phyloP scores from a whole-genome alignment of 2,113 vertebrate species.

The Garra rufa region DNA sequence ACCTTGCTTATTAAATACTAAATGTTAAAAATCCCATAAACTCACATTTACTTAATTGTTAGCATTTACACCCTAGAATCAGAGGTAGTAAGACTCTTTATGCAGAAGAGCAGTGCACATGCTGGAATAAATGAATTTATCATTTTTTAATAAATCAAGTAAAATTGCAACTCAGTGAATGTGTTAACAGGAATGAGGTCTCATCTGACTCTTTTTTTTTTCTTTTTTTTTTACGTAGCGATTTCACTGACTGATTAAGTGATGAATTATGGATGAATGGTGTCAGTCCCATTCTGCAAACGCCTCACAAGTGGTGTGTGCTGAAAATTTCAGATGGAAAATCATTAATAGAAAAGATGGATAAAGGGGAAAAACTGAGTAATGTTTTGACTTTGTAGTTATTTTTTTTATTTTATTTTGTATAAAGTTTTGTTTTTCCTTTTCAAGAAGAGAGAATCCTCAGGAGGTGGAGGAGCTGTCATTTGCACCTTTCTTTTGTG shows the following conservation, averaged over 20 bases:
- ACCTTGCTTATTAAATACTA: too few relatives aligned
- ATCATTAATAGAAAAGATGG: not conserved
- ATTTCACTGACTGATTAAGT: not conserved
- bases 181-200: too few relatives aligned
- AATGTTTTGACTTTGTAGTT: not conserved
- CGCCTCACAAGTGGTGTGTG: not conserved
- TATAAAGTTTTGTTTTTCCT: not conserved
- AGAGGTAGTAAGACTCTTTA: too few relatives aligned
- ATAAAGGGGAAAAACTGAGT: not conserved
- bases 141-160: too few relatives aligned
- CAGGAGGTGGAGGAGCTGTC: not conserved
- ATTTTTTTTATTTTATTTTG: not conserved
- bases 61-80: too few relatives aligned
- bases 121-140: too few relatives aligned
- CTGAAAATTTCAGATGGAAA: not conserved
- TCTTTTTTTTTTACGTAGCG: not conserved
- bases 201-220: too few relatives aligned
- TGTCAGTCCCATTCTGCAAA: not conserved
- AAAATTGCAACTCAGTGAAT: too few relatives aligned
- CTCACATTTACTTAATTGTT: too few relatives aligned
- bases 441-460: not conserved
- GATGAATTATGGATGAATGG: not conserved
- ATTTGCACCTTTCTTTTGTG: too few relatives aligned
- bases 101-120: too few relatives aligned
- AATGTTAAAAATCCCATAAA: too few relatives aligned